phyloP scores from a whole-genome alignment of 2,797 vertebrate species.

The Scomberomorus guttatus region DNA sequence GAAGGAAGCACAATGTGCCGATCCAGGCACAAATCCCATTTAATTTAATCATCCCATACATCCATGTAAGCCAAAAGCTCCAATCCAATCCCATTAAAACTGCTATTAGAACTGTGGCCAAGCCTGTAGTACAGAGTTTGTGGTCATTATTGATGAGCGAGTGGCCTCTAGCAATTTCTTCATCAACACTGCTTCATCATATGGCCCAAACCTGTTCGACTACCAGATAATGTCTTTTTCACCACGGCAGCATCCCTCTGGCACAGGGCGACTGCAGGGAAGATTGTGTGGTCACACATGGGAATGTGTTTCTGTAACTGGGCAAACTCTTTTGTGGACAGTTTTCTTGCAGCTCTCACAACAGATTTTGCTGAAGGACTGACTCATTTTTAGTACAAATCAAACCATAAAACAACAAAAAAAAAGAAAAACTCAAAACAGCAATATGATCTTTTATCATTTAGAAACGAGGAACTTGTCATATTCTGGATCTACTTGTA shows the following conservation, averaged over 20 bases:
- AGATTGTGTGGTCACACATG: constrained; percentile 36
- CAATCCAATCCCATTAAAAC: constrained; percentile 64
- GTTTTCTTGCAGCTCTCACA: constrained; percentile 13
- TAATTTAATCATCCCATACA: constrained; percentile 62
- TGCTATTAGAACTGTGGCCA: constrained; percentile 46
- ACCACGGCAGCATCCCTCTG: constrained; percentile 1
- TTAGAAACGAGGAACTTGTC: background rate
- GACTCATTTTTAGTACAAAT: constrained; percentile 26
- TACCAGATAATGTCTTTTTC: constrained; percentile 27
- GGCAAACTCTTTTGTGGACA: constrained; percentile 48
- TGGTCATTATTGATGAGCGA: constrained; percentile 52
- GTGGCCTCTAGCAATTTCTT: constrained; percentile 51
- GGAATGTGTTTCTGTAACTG: constrained; percentile 43
- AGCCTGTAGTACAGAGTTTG: constrained; percentile 23
- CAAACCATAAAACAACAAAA: background rate
- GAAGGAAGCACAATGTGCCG: constrained; percentile 53
- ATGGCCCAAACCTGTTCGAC: constrained; percentile 32
- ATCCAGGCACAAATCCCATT: constrained; percentile 59
- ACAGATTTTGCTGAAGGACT: constrained; percentile 12
- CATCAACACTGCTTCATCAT: constrained; percentile 50
- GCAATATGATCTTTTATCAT: background rate
- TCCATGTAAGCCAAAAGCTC: constrained; percentile 58
- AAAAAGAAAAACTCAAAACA: constrained; percentile 1
- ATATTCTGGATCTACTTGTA: background rate
- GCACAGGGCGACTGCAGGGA: constrained; percentile 10